These are phyloP conservation scores for Hypsibius dujardini DNA, from an alignment of 1,140 invertebrate species.

Conservation along the genomic window DNA sequence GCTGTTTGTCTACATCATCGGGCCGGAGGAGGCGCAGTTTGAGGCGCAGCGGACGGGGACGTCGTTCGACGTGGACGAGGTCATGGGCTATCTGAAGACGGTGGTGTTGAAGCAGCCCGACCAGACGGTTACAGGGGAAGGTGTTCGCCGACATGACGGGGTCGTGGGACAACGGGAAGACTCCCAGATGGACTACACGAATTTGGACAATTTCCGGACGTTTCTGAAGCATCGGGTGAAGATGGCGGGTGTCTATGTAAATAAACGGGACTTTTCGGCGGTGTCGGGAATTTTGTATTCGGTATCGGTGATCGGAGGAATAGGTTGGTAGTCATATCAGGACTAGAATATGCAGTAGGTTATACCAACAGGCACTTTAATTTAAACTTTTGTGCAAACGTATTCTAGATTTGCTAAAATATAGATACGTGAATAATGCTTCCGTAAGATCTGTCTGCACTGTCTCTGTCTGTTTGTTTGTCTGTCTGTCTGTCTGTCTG, in stretches of 20 bases:
- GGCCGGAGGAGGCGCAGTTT: slow-evolving; percentile 10
- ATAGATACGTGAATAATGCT: too few species aligned
- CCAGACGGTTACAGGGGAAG: not conserved
- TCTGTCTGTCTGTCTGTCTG: too few species aligned
- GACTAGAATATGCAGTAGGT: too few species aligned
- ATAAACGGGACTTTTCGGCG: slow-evolving; percentile 11
- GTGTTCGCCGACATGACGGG: too few species aligned
- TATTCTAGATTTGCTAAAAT: too few species aligned
- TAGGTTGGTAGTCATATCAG: not conserved
- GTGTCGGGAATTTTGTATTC: slow-evolving; percentile 10
- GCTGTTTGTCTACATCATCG: slow-evolving; percentile 9
- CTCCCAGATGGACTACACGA: not conserved
- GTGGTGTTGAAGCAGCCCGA: not conserved
- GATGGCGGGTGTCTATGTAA: slow-evolving; percentile 1
- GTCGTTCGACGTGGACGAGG: not conserved
- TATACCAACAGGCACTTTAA: too few species aligned
- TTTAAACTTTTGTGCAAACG: too few species aligned
- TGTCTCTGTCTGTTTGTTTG: too few species aligned
- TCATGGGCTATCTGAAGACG: not conserved
- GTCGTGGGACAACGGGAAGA: too few species aligned
- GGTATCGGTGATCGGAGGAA: not conserved
- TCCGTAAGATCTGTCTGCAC: too few species aligned
- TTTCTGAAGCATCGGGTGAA: not conserved
- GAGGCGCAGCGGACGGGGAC: not conserved
- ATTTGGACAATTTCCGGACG: slow-evolving; percentile 2